phyloP scores from a whole-genome alignment of 2,113 vertebrate species.

The Marmota monax region DNA sequence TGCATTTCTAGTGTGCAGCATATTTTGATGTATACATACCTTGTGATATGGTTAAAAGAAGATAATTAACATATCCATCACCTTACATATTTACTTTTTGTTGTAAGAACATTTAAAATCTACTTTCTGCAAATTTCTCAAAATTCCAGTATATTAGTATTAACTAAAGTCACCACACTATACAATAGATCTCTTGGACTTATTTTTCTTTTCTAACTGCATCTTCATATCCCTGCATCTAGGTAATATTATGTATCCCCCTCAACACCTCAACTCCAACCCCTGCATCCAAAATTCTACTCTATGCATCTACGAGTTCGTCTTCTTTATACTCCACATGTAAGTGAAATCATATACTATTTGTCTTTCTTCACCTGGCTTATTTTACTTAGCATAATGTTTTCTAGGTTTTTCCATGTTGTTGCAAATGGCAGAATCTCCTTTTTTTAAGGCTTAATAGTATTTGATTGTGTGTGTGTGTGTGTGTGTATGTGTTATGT shows the following conservation, averaged over 20 bases:
- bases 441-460: background rate
- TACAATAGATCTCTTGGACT: background rate
- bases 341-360: background rate
- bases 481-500: background rate
- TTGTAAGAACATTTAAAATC: no score
- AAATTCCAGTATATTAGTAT: background rate
- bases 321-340: background rate
- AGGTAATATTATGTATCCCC: background rate
- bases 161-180: background rate
- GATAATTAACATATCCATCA: background rate
- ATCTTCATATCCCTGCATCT: background rate
- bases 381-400: background rate
- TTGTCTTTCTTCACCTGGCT: no score
- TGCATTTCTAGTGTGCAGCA: background rate
- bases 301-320: background rate
- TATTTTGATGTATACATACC: background rate
- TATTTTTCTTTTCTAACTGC: background rate
- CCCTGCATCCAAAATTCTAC: background rate
- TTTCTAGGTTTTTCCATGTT: background rate
- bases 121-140: background rate
- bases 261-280: no score
- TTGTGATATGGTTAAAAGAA: background rate
- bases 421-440: background rate
- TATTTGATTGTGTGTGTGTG: background rate
- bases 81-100: background rate